Percentiles rank a stretch among this genome's conserved stretches.
Conservation (phyloP, 2,797 vertebrate genomes). For the Cirrhinus molitorella region DNA sequence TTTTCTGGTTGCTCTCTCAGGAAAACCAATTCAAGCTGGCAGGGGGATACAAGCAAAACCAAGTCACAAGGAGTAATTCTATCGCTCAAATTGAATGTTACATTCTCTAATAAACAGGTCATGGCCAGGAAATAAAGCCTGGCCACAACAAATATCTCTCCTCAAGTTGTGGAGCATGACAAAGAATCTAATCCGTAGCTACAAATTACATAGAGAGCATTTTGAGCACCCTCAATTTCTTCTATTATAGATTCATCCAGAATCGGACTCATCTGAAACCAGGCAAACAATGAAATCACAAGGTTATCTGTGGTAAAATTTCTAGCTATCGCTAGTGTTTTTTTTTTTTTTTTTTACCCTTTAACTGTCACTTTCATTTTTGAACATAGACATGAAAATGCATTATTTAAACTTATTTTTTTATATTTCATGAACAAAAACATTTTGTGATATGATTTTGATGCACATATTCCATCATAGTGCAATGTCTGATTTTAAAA, state of each 20-base stretch:
- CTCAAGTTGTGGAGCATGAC: conserved; percentile 23
- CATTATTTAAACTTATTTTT: too few relatives aligned
- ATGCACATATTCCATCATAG: too few relatives aligned
- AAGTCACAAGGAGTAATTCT: conserved; percentile 41
- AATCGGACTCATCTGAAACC: conserved; percentile 65
- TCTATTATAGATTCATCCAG: conserved; percentile 53
- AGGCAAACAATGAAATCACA: conserved; percentile 6
- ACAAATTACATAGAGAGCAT: conserved; percentile 11
- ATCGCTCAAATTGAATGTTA: conserved; percentile 55
- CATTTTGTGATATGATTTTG: too few relatives aligned
- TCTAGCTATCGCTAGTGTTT: too few relatives aligned
- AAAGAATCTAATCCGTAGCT: conserved; percentile 40
- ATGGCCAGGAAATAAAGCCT: conserved; percentile 31
- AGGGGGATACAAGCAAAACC: conserved; percentile 37
- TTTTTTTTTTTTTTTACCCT: too few relatives aligned
- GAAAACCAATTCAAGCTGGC: conserved; percentile 65
- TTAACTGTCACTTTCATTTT: too few relatives aligned
- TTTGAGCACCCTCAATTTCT: conserved; percentile 62
- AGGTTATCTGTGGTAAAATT: neutral
- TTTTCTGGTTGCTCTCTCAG: conserved; percentile 80
- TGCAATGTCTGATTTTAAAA: too few relatives aligned
- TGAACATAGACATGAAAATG: too few relatives aligned
- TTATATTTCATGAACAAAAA: too few relatives aligned
- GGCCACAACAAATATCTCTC: conserved; percentile 23
- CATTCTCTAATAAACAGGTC: conserved; percentile 53